Evolutionary conservation across 2,113 vertebrate species (phyloP).

Genomic region (Anhinga anhinga): DNA sequence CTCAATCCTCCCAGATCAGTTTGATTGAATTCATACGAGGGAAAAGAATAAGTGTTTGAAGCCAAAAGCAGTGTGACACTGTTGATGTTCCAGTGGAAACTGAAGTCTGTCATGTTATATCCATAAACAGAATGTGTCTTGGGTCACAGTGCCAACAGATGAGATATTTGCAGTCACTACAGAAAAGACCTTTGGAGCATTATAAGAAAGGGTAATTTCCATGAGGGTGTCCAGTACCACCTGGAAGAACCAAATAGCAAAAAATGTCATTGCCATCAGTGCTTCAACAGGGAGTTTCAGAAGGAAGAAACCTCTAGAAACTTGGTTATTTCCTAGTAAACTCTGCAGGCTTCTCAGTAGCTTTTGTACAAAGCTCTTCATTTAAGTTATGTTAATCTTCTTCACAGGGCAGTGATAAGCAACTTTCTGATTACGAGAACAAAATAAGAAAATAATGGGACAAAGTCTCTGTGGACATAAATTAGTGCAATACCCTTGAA

Average conservation of each 20-base stretch:
- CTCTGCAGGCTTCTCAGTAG: background rate
- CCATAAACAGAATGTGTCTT: background rate
- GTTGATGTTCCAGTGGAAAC: background rate
- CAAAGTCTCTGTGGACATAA: background rate
- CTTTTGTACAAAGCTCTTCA: background rate
- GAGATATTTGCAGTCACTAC: background rate
- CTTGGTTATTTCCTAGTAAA: background rate
- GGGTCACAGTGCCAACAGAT: background rate
- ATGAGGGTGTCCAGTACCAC: background rate
- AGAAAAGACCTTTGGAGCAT: background rate
- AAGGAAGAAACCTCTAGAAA: background rate
- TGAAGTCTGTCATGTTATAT: background rate
- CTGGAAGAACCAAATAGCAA: background rate
- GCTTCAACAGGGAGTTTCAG: background rate
- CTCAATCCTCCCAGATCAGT: background rate
- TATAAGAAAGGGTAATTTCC: background rate
- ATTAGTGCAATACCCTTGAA: conserved; percentile 26
- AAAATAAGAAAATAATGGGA: conserved; percentile 31
- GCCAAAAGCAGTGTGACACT: background rate
- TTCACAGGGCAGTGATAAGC: conserved; percentile 39
- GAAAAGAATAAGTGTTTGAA: background rate
- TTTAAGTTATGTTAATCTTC: conserved; percentile 29
- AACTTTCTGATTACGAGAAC: conserved; percentile 1
- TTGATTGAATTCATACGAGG: background rate
- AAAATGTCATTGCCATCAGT: background rate